Conservation (phyloP, 2,113 vertebrate genomes). For the Alces alces region DNA sequence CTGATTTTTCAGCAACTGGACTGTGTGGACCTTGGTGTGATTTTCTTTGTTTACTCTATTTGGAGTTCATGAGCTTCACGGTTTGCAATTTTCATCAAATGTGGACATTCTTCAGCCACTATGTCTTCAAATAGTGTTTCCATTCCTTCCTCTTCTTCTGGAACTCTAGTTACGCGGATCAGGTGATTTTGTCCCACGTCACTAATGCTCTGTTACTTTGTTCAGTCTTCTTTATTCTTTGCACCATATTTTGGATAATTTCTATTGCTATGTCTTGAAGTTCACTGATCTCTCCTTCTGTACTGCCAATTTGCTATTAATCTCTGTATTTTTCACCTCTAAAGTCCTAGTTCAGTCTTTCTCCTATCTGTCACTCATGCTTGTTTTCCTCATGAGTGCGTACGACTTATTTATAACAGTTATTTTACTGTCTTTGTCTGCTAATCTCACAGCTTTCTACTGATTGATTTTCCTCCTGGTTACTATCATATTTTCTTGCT, state of each 20-base stretch:
- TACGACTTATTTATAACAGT: no score
- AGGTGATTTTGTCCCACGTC: not conserved
- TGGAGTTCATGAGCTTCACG: not conserved
- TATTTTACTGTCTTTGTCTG: not conserved
- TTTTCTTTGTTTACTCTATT: not conserved
- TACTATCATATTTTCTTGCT: not conserved
- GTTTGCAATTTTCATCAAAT: not conserved
- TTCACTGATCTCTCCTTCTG: not conserved
- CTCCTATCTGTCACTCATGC: not conserved
- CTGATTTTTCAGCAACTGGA: not conserved
- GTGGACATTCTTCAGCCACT: not conserved
- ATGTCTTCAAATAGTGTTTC: not conserved
- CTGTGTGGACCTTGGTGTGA: no score
- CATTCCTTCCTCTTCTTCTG: not conserved
- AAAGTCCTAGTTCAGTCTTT: not conserved
- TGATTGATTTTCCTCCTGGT: not conserved
- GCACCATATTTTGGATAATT: not conserved
- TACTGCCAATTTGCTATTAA: no score
- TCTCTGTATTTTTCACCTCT: not conserved
- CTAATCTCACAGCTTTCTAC: not conserved
- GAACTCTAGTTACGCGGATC: rapidly evolving
- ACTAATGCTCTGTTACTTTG: not conserved
- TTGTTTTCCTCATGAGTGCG: not conserved
- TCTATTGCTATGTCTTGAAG: not conserved
- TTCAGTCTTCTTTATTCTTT: not conserved